Evolutionary conservation across 2,888 invertebrate genomes (phyloP).

Genomic region (Agrilus biguttatus): DNA sequence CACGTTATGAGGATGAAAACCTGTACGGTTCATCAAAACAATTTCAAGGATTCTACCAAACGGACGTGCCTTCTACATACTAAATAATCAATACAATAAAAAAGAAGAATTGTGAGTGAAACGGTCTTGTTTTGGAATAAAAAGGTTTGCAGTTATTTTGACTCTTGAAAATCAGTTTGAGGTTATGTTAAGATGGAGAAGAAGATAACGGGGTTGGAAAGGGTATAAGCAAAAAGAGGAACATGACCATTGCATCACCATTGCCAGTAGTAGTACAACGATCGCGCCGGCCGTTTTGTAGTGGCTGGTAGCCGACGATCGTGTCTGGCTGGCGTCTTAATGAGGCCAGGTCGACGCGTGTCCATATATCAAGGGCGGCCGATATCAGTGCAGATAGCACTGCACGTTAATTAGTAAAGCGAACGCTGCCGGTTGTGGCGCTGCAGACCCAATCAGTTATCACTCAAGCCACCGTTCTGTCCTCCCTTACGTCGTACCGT

Average conservation of each 20-base stretch:
- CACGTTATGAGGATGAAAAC: too few relatives aligned
- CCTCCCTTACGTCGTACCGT: slow-evolving; percentile 3
- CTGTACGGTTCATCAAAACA: too few relatives aligned
- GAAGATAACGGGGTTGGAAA: too few relatives aligned
- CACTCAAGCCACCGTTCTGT: slow-evolving; percentile 13
- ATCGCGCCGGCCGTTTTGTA: background rate
- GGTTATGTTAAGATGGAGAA: too few relatives aligned
- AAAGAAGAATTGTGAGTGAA: too few relatives aligned
- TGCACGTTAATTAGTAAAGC: slow-evolving; percentile 20
- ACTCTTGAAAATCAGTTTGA: too few relatives aligned
- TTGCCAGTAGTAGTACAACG: slow-evolving; percentile 8
- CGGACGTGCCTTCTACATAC: too few relatives aligned
- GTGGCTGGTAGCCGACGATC: slow-evolving; percentile 18
- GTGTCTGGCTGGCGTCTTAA: slow-evolving; percentile 30
- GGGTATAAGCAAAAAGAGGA: too few relatives aligned
- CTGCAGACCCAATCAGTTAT: slow-evolving; percentile 17
- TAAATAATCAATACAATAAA: too few relatives aligned
- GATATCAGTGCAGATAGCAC: slow-evolving; percentile 17
- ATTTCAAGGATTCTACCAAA: too few relatives aligned
- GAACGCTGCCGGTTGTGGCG: slow-evolving; percentile 16
- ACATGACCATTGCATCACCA: slow-evolving; percentile 2
- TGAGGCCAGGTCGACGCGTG: slow-evolving; percentile 29
- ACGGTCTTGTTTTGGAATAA: too few relatives aligned
- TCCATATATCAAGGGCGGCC: slow-evolving; percentile 26
- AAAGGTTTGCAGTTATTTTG: too few relatives aligned